Evolutionary conservation across 92 coral and sea anemone species (phyloP).

Genomic region (Desmophyllum pertusum): DNA sequence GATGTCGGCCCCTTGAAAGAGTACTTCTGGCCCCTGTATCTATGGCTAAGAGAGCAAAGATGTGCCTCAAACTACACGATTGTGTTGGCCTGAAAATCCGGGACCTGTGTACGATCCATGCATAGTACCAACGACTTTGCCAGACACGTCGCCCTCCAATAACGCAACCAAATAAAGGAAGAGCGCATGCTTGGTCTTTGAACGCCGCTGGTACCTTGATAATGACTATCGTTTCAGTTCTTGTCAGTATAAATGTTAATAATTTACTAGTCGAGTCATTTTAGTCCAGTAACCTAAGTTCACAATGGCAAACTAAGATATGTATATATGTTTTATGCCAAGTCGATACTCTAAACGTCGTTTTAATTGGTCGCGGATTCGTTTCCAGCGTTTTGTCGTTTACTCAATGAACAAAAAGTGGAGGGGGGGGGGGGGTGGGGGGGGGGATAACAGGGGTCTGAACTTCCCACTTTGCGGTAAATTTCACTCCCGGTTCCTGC

Average conservation of each 20-base stretch:
- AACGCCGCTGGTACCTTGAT: conserved; percentile 21
- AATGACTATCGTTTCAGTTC: not conserved
- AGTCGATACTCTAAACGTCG: too few relatives aligned
- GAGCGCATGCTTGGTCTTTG: conserved; percentile 20
- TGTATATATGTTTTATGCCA: too few relatives aligned
- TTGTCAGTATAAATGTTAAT: not conserved
- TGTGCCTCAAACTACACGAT: conserved; percentile 63
- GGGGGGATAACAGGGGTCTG: too few relatives aligned
- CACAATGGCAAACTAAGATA: too few relatives aligned
- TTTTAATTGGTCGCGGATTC: too few relatives aligned
- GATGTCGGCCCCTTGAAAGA: conserved; percentile 76
- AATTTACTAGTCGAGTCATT: not conserved
- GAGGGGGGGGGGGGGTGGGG: too few relatives aligned
- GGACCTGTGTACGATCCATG: conserved; percentile 69
- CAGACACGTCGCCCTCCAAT: not conserved
- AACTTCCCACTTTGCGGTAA: too few relatives aligned
- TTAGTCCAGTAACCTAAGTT: too few relatives aligned
- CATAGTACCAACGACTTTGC: conserved; percentile 37
- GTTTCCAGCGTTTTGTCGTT: too few relatives aligned
- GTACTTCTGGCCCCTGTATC: conserved; percentile 73
- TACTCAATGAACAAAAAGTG: too few relatives aligned
- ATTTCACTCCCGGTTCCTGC: too few relatives aligned
- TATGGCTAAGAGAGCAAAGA: conserved; percentile 79
- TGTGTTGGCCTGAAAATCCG: conserved; percentile 81
- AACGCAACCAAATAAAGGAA: not conserved